phyloP scores from a whole-genome alignment of 2,113 vertebrate genomes.

The Tetrao urogallus region DNA sequence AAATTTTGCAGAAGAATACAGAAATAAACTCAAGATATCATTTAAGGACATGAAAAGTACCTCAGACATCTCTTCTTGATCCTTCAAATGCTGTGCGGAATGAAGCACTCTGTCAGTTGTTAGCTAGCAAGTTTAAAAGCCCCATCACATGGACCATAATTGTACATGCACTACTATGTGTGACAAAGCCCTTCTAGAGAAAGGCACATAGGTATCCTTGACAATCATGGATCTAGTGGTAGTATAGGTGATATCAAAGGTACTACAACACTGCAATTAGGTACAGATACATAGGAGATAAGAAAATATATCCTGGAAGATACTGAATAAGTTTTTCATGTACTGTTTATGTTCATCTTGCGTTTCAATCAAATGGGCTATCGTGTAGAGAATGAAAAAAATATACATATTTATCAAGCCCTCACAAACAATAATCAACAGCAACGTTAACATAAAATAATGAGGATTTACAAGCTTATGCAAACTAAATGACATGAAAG shows the following conservation, averaged over 20 bases:
- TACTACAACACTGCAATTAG: neutral
- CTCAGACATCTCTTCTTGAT: neutral
- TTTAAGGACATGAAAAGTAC: neutral
- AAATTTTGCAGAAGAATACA: neutral
- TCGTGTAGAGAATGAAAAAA: neutral
- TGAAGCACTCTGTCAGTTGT: neutral
- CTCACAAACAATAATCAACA: neutral
- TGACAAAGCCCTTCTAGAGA: neutral
- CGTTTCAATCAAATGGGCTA: neutral
- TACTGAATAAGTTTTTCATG: neutral
- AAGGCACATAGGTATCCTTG: fast-evolving
- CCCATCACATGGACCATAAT: neutral
- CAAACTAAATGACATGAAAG: neutral
- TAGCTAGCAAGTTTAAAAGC: neutral
- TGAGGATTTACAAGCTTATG: neutral
- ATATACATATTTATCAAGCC: neutral
- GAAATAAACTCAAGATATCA: neutral
- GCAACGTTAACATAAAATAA: neutral
- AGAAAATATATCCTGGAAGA: neutral
- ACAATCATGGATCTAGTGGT: neutral
- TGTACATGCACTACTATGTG: neutral
- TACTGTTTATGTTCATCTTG: neutral
- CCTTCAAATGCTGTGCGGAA: neutral
- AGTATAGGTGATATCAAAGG: fast-evolving
- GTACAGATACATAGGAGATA: neutral